Conservation (phyloP, 2,797 vertebrate species). For the Nyctalus aviator region DNA sequence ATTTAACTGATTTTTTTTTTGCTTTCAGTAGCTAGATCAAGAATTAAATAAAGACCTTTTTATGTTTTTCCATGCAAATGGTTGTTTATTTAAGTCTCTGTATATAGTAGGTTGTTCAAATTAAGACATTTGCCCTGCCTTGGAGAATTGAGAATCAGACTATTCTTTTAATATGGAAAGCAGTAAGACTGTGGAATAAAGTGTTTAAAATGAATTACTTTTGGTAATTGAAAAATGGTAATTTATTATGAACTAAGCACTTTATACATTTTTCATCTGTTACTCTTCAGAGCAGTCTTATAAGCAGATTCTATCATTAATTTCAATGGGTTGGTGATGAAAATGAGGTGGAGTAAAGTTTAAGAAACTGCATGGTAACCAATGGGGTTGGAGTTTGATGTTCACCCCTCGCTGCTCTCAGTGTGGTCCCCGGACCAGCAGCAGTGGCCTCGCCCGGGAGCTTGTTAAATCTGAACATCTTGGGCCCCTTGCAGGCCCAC, state of each 20-base stretch:
- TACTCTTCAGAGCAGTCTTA: conserved; percentile 5
- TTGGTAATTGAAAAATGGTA: conserved; percentile 1
- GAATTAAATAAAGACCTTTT: conserved; percentile 8
- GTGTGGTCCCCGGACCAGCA: neutral
- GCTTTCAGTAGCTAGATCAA: neutral
- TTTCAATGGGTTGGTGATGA: neutral
- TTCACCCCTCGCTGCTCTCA: neutral
- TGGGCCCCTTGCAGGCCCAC: neutral
- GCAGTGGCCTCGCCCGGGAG: neutral
- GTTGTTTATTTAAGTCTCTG: conserved; percentile 10
- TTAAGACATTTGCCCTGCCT: conserved; percentile 6
- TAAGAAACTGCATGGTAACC: neutral
- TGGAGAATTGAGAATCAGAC: conserved; percentile 36
- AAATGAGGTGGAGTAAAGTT: neutral
- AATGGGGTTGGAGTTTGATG: neutral
- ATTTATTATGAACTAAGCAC: neutral
- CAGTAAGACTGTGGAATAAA: conserved; percentile 15
- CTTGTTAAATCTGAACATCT: neutral
- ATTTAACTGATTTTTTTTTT: conserved; percentile 40
- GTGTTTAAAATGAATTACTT: conserved; percentile 34
- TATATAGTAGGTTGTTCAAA: conserved; percentile 2
- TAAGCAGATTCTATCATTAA: conserved; percentile 8
- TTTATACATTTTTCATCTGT: conserved; percentile 13
- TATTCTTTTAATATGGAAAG: conserved; percentile 11
- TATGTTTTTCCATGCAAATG: neutral